Base-by-base conservation (phyloP, 2,888 invertebrate genomes). In the Melanostoma scalare region DNA sequence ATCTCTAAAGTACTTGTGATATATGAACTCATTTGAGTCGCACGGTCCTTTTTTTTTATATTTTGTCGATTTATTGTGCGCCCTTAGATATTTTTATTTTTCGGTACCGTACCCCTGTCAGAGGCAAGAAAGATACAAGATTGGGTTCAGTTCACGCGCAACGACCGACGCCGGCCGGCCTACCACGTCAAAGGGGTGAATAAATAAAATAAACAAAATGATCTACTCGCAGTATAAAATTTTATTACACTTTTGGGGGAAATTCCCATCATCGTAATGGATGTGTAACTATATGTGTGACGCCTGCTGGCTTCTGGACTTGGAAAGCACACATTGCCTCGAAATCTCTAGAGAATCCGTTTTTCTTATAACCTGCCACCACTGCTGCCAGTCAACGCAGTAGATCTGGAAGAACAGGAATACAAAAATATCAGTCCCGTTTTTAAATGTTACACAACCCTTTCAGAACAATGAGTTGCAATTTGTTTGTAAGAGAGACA, bases 211-310 rank as follows among this genome's bases (percentile, higher is more conserved):
- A 79, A 84, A 79, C 78, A 84, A 74, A 84, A 75, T 63, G 56
- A 71, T 71, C 69, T 61, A 40, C 20, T 20, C 20, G 20, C 20
- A 20, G 65, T 76, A 82, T 72, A 82, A 71, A 84, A 71, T 79
- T 76, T 84, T 84, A 84, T 84, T 84, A 75, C 74, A 61, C 79
- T 79, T 71, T 69, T 79, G 79, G 84, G 84, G 71, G 79, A 79
- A 74, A 84, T 79, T 84, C 75, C 56, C 74, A 84, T 84, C 84
- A 84, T 79, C 56, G 67, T 84, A 84, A 84, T 84, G 79, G 84
- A 71, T 79, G 84, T 75, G 75, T 74, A 63, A 63, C 63, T 63
- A 53, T 75, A 20, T 20, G 20, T 20, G 20, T 20, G 75, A 71
- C 71, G 84, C 84, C 74, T 84, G 71, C 84, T 78, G 67, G 78